These are phyloP conservation scores for Globodera rostochiensis DNA, from an alignment of 1,140 invertebrate genomes.

Conservation along the genomic window DNA sequence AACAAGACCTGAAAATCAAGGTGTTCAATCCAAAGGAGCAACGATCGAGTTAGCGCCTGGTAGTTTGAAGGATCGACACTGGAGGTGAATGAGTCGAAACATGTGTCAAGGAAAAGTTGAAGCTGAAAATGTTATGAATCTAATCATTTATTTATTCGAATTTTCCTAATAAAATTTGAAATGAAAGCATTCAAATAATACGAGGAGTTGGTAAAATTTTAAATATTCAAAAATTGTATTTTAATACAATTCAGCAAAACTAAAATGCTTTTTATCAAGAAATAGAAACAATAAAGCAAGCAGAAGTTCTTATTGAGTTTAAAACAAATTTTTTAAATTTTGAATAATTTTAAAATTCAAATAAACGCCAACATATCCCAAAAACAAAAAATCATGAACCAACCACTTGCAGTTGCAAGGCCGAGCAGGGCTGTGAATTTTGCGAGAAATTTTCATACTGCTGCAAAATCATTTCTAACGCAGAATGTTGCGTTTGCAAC, in stretches of 20 bases:
- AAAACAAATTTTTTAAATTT: no score
- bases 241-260: no score
- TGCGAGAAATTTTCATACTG: conserved; percentile 60
- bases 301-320: no score
- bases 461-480: conserved; percentile 59
- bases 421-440: conserved; percentile 47
- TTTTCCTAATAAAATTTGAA: no score
- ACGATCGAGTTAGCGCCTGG: conserved; percentile 52
- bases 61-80: conserved; percentile 54
- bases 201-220: no score
- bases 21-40: conserved; percentile 45
- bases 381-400: not conserved
- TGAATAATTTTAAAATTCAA: no score
- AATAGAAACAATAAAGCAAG: no score
- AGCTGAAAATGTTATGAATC: conserved; percentile 41
- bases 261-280: no score
- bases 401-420: conserved; percentile 55
- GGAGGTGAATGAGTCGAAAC: conserved; percentile 53
- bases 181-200: no score
- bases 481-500: conserved; percentile 49
- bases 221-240: no score
- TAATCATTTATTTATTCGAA: no score
- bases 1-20: conserved; percentile 42
- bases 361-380: no score
- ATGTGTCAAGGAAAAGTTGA: conserved; percentile 57